phyloP scores from a whole-genome alignment of 1,140 invertebrate genomes.

The Atta colombica region DNA sequence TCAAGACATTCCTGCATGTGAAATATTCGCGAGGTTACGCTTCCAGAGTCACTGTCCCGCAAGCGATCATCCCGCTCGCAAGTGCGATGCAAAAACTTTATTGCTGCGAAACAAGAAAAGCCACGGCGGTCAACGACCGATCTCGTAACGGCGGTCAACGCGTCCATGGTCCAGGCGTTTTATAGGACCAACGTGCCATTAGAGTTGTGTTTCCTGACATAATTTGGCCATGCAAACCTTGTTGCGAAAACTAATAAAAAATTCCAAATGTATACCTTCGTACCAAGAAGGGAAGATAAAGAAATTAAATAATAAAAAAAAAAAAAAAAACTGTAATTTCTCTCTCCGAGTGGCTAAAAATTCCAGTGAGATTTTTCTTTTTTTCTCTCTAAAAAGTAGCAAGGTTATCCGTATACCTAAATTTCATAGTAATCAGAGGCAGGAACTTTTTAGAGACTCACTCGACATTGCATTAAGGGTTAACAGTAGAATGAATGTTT shows the following conservation, averaged over 20 bases:
- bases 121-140: slow-evolving; percentile 58
- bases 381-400: slow-evolving; percentile 20
- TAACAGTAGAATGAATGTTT: neutral
- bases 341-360: neutral
- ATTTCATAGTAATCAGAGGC: slow-evolving; percentile 36
- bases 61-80: slow-evolving; percentile 41
- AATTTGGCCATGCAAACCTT: slow-evolving; percentile 1
- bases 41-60: slow-evolving; percentile 30
- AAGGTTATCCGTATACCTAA: neutral
- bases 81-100: slow-evolving; percentile 55
- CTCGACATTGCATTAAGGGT: slow-evolving; percentile 9
- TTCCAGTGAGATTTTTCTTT: neutral
- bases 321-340: slow-evolving; percentile 17
- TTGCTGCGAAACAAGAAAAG: slow-evolving; percentile 61
- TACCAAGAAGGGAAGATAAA: neutral
- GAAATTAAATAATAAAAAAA: slow-evolving; percentile 35
- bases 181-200: slow-evolving; percentile 26
- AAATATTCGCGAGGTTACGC: slow-evolving; percentile 50
- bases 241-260: slow-evolving; percentile 28
- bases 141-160: slow-evolving; percentile 47
- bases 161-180: slow-evolving; percentile 26
- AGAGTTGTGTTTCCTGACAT: neutral
- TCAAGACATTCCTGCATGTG: slow-evolving; percentile 54
- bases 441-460: neutral
- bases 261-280: slow-evolving; percentile 26